A percentile compares a stretch with the other conserved stretches of the same genome.
Conservation (phyloP, 30 jellyfish, hydroid and myxozoan genomes). For the Aurelia sp. region DNA sequence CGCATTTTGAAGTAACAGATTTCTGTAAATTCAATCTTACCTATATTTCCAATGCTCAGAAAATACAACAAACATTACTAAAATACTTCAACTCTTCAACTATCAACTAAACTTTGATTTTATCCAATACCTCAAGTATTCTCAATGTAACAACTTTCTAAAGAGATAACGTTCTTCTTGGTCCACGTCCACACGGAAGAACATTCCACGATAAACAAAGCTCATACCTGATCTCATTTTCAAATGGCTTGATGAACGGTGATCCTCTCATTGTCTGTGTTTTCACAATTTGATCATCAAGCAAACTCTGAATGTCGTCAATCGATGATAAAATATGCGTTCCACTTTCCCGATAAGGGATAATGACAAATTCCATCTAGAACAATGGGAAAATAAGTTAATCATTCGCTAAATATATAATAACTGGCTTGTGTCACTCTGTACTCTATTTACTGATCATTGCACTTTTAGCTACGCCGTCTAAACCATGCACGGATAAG, state of each 20-base stretch:
- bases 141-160: too few species aligned
- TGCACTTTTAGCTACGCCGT: too few species aligned
- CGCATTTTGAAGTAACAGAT: too few species aligned
- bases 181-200: neutral
- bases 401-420: neutral
- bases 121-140: too few species aligned
- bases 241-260: constrained; percentile 98
- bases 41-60: too few species aligned
- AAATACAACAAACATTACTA: too few species aligned
- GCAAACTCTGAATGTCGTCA: constrained; percentile 92
- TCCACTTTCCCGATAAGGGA: constrained; percentile 99
- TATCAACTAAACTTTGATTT: too few species aligned
- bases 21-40: too few species aligned
- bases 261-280: constrained; percentile 99
- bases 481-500: too few species aligned
- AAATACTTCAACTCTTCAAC: too few species aligned
- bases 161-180: neutral
- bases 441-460: too few species aligned
- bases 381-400: neutral
- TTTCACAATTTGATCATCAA: constrained; percentile 98
- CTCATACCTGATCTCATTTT: constrained; percentile 82
- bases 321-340: constrained; percentile 91
- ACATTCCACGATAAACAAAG: neutral
- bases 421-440: too few species aligned
- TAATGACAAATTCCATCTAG: constrained; percentile 88